phyloP scores from a whole-genome alignment of 2,113 vertebrate species.

The Perccottus glenii region DNA sequence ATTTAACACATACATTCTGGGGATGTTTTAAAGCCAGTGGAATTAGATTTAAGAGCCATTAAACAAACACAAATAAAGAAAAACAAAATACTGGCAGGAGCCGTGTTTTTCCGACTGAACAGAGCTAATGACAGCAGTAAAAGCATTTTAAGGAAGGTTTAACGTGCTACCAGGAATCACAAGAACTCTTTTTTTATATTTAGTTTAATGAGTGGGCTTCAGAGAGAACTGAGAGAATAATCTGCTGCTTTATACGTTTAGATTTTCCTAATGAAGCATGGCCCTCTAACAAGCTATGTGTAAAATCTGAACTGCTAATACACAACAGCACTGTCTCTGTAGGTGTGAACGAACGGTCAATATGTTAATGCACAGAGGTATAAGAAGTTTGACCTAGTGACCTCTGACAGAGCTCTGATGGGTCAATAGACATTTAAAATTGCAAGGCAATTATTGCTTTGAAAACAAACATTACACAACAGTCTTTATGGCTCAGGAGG shows the following conservation, averaged over 20 bases:
- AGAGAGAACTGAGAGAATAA: not conserved
- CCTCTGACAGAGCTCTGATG: no score
- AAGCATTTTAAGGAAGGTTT: constrained; percentile 14
- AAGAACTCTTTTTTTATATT: not conserved
- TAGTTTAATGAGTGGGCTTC: not conserved
- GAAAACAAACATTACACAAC: no score
- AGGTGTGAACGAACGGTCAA: no score
- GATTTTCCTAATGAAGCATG: not conserved
- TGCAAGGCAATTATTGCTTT: no score
- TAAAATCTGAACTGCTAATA: no score
- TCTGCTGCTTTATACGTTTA: no score
- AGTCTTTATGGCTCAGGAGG: no score
- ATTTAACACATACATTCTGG: constrained; percentile 2
- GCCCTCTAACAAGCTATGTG: not conserved
- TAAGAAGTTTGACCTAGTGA: no score
- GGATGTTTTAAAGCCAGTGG: constrained; percentile 13
- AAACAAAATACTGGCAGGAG: constrained; percentile 26
- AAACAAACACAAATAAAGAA: constrained; percentile 33
- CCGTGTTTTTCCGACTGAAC: constrained; percentile 20
- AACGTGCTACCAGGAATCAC: constrained; percentile 6
- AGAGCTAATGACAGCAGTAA: constrained; percentile 7
- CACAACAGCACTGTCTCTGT: no score
- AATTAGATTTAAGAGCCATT: constrained; percentile 32
- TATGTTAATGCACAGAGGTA: no score
- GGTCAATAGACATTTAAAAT: no score